Evolutionary conservation across 37 sponge, comb jelly and placozoan species (phyloP).

Genomic region (Spongilla lacustris): DNA sequence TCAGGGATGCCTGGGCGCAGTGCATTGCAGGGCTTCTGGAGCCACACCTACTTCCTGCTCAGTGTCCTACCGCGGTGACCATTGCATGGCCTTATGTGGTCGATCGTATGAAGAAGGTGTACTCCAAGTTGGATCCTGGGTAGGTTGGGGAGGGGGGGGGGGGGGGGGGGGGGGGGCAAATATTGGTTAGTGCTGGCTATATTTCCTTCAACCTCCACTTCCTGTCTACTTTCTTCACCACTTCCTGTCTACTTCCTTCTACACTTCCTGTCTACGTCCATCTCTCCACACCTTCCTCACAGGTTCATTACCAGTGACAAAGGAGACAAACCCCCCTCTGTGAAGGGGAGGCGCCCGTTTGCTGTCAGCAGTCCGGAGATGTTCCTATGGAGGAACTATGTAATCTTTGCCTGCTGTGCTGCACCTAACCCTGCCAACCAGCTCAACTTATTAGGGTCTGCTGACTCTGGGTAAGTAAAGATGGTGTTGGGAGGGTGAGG

Average conservation of each 20-base stretch:
- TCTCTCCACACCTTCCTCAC: neutral
- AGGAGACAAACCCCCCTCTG: slow-evolving; percentile 40
- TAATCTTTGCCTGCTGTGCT: slow-evolving; percentile 87
- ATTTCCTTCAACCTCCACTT: no score
- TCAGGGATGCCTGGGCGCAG: slow-evolving; percentile 85
- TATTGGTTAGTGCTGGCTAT: no score
- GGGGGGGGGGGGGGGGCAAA: neutral
- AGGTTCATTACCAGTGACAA: slow-evolving; percentile 53
- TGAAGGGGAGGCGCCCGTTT: slow-evolving; percentile 35
- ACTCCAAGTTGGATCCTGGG: slow-evolving; percentile 82
- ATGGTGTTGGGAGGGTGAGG: no score
- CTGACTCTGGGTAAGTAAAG: no score
- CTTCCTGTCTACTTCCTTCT: no score
- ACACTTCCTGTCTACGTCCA: neutral
- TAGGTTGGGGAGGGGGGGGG: slow-evolving; percentile 10
- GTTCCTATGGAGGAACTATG: slow-evolving; percentile 94
- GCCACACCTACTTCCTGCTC: slow-evolving; percentile 69
- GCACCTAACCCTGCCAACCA: neutral
- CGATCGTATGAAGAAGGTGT: slow-evolving; percentile 78
- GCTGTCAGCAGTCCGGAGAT: slow-evolving; percentile 66
- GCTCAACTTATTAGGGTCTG: no score
- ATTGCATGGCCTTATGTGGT: slow-evolving; percentile 82
- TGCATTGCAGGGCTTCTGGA: slow-evolving; percentile 86
- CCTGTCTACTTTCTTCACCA: neutral
- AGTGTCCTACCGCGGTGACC: slow-evolving; percentile 73